Base-by-base conservation (phyloP, 2,888 invertebrate genomes). In the Latheticus oryzae region DNA sequence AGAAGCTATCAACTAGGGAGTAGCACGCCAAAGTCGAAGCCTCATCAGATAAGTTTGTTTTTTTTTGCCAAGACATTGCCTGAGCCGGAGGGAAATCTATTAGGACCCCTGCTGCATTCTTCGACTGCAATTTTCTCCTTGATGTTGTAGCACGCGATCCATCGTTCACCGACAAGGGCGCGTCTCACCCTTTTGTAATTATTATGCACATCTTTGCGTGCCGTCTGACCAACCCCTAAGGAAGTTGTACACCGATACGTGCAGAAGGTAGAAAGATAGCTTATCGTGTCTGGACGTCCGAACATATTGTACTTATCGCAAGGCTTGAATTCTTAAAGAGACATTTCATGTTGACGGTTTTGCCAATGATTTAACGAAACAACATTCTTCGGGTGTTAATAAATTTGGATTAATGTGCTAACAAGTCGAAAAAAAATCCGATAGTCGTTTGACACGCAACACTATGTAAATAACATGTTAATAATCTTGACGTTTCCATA, bases 181-280 rank as follows among this genome's bases (percentile, higher is more conserved):
- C 9, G 40, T 13, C 37, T 32, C 28, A 24, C 64, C 62, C 62
- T 47, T 50, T 61, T 45, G 63, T 76, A 73, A 76, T 76, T 75
- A 74, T 74, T 76, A 76, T 76, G 76, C 76, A 76, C 77, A 77
- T 77, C 77, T 72, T 77, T 68, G 77, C 77, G 76, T 77, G 77
- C 68, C 66, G 68, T 62, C 65, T 65, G 67, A 64, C 67, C 63
- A 68, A 63, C 67, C 67, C 67, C 66, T 65, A 68, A 75, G 75
- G 76, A 76, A 76, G 76, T 76, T 75, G 75, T 75, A 73, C 67
- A 67, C 65, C 64, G 74, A 73, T 72, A 73, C 73, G 69, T 68
- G 70, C 66, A 68, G 67, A 62, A 37, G 60, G 63, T 62, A 61
- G 61, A 59, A 51, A 67, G 69, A 68, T 67, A 69, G 56, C 63